These are phyloP conservation scores for Meriones unguiculatus DNA, from an alignment of 2,113 vertebrate genomes.

Conservation along the genomic window DNA sequence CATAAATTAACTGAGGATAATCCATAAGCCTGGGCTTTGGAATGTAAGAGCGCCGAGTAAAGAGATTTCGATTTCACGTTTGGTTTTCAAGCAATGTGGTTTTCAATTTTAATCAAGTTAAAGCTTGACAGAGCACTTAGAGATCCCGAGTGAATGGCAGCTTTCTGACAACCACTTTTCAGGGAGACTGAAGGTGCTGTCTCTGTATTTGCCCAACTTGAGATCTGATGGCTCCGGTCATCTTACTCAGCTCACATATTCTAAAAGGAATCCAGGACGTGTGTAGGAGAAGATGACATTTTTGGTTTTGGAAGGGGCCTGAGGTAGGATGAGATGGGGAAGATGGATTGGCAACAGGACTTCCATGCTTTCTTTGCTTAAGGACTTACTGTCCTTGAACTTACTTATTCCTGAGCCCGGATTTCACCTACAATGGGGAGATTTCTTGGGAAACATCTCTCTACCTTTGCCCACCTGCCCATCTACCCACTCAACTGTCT, in stretches of 20 bases:
- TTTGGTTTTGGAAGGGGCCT: not conserved
- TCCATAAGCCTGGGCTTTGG: conserved; percentile 79
- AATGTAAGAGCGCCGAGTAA: conserved; percentile 79
- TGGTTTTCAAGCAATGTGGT: conserved; percentile 82
- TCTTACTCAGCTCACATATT: conserved; percentile 26
- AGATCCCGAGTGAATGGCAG: conserved; percentile 80
- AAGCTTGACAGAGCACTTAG: conserved; percentile 83
- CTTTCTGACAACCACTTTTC: conserved; percentile 84
- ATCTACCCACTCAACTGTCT: not conserved
- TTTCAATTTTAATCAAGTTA: conserved; percentile 87
- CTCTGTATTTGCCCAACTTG: conserved; percentile 74
- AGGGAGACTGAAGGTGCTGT: conserved; percentile 76
- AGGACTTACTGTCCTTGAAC: not conserved
- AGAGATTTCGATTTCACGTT: conserved; percentile 85
- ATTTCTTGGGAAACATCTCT: not conserved
- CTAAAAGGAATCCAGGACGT: not conserved
- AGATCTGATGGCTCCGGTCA: conserved; percentile 56
- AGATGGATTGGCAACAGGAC: not conserved
- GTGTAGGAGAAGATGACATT: conserved; percentile 2
- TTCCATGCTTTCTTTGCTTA: not conserved
- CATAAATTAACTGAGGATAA: conserved; percentile 85
- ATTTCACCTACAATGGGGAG: not conserved
- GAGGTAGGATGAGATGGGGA: not conserved
- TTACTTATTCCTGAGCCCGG: conserved; percentile 4
- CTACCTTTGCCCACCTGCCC: not conserved